phyloP scores from a whole-genome alignment of 2,113 vertebrate species.

The Hyperopisus bebe region DNA sequence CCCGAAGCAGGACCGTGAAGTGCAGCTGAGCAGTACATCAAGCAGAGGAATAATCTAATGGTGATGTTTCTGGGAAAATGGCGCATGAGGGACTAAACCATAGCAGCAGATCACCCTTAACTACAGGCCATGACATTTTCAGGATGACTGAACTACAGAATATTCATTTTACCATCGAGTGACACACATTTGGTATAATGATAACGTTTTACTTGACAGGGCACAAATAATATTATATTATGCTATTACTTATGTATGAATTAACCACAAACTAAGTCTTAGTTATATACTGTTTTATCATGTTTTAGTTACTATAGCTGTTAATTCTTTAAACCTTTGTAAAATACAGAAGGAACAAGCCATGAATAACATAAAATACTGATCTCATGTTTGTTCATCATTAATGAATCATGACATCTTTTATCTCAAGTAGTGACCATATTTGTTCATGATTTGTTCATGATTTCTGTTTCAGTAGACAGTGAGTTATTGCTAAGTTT shows the following conservation, averaged over 20 bases:
- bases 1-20: too few relatives aligned
- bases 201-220: too few relatives aligned
- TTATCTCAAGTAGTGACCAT: background rate
- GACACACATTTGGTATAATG: background rate
- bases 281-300: background rate
- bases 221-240: too few relatives aligned
- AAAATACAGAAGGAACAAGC: background rate
- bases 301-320: background rate
- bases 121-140: background rate
- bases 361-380: background rate
- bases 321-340: background rate
- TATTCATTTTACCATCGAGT: background rate
- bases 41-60: background rate
- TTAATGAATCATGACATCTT: background rate
- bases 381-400: background rate
- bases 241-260: too few relatives aligned
- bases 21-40: background rate
- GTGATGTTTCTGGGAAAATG: background rate
- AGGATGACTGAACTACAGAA: background rate
- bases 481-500: background rate
- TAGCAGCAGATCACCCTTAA: background rate
- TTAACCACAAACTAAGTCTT: too few relatives aligned
- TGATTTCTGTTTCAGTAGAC: background rate
- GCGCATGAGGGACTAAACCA: background rate
- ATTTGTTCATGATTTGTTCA: background rate